phyloP scores from a whole-genome alignment of 2,113 vertebrate species.

The Hipposideros armiger region DNA sequence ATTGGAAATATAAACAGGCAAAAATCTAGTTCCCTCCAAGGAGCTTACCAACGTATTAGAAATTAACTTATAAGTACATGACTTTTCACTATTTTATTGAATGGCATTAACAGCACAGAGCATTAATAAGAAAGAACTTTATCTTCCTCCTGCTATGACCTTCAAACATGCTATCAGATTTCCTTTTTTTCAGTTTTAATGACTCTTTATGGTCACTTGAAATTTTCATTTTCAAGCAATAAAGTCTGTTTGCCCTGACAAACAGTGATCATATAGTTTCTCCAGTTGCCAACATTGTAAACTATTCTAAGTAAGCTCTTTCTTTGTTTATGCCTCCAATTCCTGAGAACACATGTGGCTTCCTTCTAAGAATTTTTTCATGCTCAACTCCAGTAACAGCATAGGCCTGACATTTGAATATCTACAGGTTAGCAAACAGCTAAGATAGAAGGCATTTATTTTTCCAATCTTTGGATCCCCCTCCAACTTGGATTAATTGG shows the following conservation, averaged over 20 bases:
- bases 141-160: not conserved
- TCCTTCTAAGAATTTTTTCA: not conserved
- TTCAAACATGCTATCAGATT: not conserved
- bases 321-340: not conserved
- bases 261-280: not conserved
- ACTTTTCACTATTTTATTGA: not conserved
- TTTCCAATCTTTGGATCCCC: not conserved
- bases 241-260: not conserved
- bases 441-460: not conserved
- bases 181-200: not conserved
- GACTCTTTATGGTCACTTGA: not conserved
- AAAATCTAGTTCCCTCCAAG: not conserved
- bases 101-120: not conserved
- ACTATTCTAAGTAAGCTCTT: not conserved
- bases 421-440: not conserved
- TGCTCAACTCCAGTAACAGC: not conserved
- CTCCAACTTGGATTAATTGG: not conserved
- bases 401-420: not conserved
- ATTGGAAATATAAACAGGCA: not conserved
- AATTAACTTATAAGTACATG: not conserved
- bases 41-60: not conserved
- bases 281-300: not conserved
- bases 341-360: not conserved
- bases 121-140: not conserved
- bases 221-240: not conserved